These are phyloP conservation scores for Melanchra persicariae DNA, from an alignment of 2,888 invertebrate species.

Conservation along the genomic window DNA sequence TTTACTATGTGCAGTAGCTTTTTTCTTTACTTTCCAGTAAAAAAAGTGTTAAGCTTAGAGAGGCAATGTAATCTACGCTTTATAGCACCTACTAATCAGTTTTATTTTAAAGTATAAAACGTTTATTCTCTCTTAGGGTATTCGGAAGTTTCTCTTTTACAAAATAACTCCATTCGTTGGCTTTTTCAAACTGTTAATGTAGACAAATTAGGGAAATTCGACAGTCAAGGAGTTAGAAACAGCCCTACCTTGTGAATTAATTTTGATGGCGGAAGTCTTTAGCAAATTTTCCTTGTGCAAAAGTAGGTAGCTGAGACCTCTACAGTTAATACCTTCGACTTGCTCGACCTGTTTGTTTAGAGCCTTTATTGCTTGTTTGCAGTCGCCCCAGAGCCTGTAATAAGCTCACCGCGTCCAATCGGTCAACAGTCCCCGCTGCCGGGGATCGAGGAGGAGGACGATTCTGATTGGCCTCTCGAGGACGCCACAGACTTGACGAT, in stretches of 20 bases:
- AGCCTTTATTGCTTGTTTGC: constrained; percentile 83
- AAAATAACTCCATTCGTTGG: constrained; percentile 3
- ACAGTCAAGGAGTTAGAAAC: constrained; percentile 66
- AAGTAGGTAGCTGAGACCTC: constrained; percentile 55
- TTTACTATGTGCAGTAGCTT: not conserved
- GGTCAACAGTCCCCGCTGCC: constrained; percentile 94
- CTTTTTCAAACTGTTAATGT: constrained; percentile 38
- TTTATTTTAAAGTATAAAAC: not conserved
- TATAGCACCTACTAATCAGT: not conserved
- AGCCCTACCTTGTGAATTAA: constrained; percentile 65
- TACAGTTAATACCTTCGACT: constrained; percentile 36
- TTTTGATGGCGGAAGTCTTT: constrained; percentile 69
- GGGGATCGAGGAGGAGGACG: constrained; percentile 96
- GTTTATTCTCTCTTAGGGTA: not conserved
- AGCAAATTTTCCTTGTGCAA: constrained; percentile 69
- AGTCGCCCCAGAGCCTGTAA: constrained; percentile 89
- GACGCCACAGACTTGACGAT: constrained; percentile 88
- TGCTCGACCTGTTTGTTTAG: constrained; percentile 70
- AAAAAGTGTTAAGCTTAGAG: not conserved
- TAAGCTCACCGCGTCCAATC: constrained; percentile 90
- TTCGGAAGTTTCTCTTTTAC: constrained; percentile 6
- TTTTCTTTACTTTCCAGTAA: not conserved
- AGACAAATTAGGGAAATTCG: constrained; percentile 61
- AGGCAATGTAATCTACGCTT: not conserved
- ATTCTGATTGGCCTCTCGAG: constrained; percentile 91